These are phyloP conservation scores for Xerus rutilus DNA, from an alignment of 2,797 vertebrate genomes.

Conservation along the genomic window DNA sequence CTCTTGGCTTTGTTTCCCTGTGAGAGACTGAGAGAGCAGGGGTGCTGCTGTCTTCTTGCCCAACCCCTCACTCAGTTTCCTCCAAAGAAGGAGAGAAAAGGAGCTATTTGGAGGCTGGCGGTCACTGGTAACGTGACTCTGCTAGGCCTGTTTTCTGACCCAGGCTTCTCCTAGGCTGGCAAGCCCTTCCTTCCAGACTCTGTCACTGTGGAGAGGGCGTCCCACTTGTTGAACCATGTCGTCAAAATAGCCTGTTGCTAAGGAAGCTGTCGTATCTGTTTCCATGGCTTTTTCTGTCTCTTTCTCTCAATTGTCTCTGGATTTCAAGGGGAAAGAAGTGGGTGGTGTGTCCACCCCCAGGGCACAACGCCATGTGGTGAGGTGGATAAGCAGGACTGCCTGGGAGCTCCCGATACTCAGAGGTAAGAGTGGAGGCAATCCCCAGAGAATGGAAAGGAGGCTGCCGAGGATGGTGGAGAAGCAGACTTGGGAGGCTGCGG, in stretches of 20 bases:
- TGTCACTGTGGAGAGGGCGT: not conserved
- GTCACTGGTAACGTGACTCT: not conserved
- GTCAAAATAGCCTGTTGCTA: not conserved
- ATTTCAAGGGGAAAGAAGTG: not conserved
- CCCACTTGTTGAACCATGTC: too few relatives aligned
- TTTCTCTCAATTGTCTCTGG: not conserved
- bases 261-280: too few relatives aligned
- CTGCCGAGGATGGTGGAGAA: not conserved
- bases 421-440: not conserved
- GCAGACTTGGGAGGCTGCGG: not conserved
- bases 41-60: not conserved
- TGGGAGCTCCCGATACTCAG: too few relatives aligned
- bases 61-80: not conserved
- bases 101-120: not conserved
- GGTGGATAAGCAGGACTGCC: not conserved
- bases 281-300: not conserved
- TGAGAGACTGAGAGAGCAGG: not conserved
- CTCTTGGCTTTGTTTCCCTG: not conserved
- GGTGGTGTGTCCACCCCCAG: fast-evolving
- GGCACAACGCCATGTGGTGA: too few relatives aligned
- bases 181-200: not conserved
- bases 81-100: not conserved
- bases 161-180: fast-evolving
- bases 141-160: too few relatives aligned
- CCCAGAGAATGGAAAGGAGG: fast-evolving